Evolutionary conservation across 2,113 vertebrate genomes (phyloP).

Genomic region (Sarotherodon lohbergeri): DNA sequence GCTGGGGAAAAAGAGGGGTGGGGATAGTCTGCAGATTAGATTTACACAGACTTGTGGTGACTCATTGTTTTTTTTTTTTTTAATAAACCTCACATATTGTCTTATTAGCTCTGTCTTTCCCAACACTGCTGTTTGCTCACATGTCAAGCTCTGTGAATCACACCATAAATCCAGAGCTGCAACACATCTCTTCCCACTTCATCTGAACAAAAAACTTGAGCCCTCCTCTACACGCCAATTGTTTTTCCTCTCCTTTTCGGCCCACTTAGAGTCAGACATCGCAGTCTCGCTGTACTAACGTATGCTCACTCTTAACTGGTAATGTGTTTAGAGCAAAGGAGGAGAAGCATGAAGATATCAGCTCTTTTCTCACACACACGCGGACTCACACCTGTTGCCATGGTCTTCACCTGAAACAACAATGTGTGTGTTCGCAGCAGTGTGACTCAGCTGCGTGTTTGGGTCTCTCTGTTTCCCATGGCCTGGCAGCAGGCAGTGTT

Average conservation of each 20-base stretch:
- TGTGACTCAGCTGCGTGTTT: slow-evolving; percentile 34
- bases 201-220: background rate
- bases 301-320: background rate
- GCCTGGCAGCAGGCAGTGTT: slow-evolving; percentile 53
- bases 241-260: background rate
- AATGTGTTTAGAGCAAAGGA: background rate
- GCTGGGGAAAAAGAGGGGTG: background rate
- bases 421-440: slow-evolving; percentile 7
- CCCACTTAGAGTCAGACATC: background rate
- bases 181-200: background rate
- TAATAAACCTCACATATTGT: slow-evolving; percentile 7
- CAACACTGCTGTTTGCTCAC: background rate
- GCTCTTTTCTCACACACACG: slow-evolving; percentile 29
- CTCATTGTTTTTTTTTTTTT: slow-evolving; percentile 9
- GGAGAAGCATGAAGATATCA: background rate
- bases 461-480: slow-evolving; percentile 53
- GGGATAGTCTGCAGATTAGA: background rate
- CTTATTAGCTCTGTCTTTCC: background rate
- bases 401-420: slow-evolving; percentile 58
- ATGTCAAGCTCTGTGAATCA: background rate
- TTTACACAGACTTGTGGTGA: slow-evolving; percentile 25
- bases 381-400: slow-evolving; percentile 50
- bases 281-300: background rate
- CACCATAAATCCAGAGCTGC: background rate
- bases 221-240: background rate